These are phyloP conservation scores for Nasonia longicornis DNA, from an alignment of 1,140 invertebrate species.

Conservation along the genomic window DNA sequence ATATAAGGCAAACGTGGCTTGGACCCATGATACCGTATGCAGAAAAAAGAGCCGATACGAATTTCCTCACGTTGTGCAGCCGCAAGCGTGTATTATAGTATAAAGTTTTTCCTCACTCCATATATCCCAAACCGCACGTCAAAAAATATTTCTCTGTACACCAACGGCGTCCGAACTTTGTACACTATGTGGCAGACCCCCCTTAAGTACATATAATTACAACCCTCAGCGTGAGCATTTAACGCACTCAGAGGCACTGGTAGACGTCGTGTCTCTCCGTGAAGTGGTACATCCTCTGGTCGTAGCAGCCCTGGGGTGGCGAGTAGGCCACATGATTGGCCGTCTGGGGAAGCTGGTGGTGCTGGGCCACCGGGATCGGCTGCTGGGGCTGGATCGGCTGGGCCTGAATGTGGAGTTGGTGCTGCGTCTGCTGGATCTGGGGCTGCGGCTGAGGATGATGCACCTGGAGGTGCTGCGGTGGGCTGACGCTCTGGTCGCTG, in stretches of 20 bases:
- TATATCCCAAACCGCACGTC: not conserved
- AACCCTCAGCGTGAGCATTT: not conserved
- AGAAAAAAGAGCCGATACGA: not conserved
- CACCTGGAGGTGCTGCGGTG: slow-evolving; percentile 49
- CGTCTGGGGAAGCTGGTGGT: slow-evolving; percentile 4
- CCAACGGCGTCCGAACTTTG: not conserved
- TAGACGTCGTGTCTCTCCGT: slow-evolving; percentile 62
- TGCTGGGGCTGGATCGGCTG: not conserved
- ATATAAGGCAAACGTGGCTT: not conserved
- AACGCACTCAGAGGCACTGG: slow-evolving; percentile 60
- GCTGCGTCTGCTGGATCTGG: not conserved
- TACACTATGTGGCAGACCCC: not conserved
- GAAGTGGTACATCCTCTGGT: slow-evolving; percentile 63
- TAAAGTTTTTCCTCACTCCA: no score
- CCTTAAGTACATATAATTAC: not conserved
- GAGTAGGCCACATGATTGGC: slow-evolving; percentile 37
- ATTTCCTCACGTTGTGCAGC: not conserved
- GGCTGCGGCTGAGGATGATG: not conserved
- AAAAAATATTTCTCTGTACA: slow-evolving; percentile 8
- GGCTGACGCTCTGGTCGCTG: slow-evolving; percentile 63
- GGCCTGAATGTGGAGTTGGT: not conserved
- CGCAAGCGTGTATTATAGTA: not conserved
- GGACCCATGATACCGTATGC: not conserved
- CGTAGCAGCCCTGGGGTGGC: slow-evolving; percentile 54
- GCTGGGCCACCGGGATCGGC: not conserved